A percentile compares a stretch with the other conserved stretches of the same genome.
Conservation (phyloP, 2,888 invertebrate genomes). For the Athalia circularis region DNA sequence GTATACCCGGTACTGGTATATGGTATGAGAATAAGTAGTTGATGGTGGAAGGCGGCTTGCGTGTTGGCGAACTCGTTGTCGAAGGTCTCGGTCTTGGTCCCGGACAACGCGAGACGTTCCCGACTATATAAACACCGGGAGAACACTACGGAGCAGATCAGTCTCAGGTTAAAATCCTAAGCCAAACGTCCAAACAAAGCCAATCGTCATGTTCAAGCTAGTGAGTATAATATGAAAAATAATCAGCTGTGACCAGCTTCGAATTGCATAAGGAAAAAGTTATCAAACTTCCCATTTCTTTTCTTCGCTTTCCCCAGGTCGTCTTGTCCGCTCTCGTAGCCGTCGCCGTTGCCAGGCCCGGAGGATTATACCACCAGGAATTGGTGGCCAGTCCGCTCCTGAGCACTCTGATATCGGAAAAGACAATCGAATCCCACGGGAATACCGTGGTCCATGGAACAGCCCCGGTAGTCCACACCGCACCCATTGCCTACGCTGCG, state of each 20-base stretch:
- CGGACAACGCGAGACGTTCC: slow-evolving; percentile 55
- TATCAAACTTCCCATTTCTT: background rate
- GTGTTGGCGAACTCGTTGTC: slow-evolving; percentile 44
- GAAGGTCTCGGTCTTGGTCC: slow-evolving; percentile 60
- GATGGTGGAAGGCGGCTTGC: slow-evolving; percentile 21
- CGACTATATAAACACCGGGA: slow-evolving; percentile 63
- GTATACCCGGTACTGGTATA: slow-evolving; percentile 55
- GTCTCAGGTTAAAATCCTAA: slow-evolving; percentile 62
- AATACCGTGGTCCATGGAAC: slow-evolving; percentile 73
- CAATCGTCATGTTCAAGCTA: slow-evolving; percentile 79
- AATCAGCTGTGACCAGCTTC: background rate
- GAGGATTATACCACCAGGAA: slow-evolving; percentile 43
- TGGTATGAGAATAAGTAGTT: slow-evolving; percentile 48
- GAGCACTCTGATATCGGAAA: slow-evolving; percentile 60
- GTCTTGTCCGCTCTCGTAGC: slow-evolving; percentile 65
- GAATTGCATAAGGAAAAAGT: background rate
- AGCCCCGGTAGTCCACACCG: slow-evolving; percentile 74
- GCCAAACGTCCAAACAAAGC: slow-evolving; percentile 58
- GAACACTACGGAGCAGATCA: slow-evolving; percentile 62
- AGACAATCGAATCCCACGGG: slow-evolving; percentile 65
- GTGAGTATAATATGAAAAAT: slow-evolving; percentile 72
- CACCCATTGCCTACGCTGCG: slow-evolving; percentile 59
- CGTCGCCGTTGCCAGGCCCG: slow-evolving; percentile 66
- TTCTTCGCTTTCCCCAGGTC: slow-evolving; percentile 59
- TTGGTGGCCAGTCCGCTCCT: slow-evolving; percentile 2